phyloP scores from a whole-genome alignment of 1,140 invertebrate genomes.

The Zaprionus tsacasi region DNA sequence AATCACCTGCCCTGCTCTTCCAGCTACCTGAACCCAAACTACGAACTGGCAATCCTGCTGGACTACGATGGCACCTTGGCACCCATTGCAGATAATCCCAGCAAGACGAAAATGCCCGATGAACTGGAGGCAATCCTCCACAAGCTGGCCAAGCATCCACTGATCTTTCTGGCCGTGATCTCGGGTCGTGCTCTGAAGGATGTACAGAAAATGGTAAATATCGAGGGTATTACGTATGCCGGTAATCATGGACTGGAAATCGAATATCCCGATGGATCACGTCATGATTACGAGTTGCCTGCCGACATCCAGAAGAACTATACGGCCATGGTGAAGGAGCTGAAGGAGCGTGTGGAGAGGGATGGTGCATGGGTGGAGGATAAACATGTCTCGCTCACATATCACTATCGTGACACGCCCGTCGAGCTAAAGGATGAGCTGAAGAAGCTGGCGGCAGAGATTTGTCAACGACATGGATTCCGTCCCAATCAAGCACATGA shows the following conservation, averaged over 20 bases:
- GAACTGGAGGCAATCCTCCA: conserved; percentile 93
- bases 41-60: conserved; percentile 91
- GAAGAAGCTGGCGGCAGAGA: conserved; percentile 87
- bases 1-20: conserved; percentile 7
- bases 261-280: conserved; percentile 93
- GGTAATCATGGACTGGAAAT: conserved; percentile 95
- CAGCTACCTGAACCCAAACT: conserved; percentile 92
- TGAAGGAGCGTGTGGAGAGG: conserved; percentile 92
- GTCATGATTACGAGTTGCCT: conserved; percentile 94
- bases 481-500: conserved; percentile 91
- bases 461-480: conserved; percentile 91
- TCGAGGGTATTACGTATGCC: conserved; percentile 94
- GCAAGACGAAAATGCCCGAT: conserved; percentile 91
- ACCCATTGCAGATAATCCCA: conserved; percentile 93
- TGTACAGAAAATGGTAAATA: conserved; percentile 93
- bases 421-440: conserved; percentile 87
- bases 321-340: conserved; percentile 89
- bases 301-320: conserved; percentile 92
- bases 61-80: conserved; percentile 96
- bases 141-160: conserved; percentile 91
- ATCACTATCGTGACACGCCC: conserved; percentile 93
- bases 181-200: conserved; percentile 93
- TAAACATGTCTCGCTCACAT: conserved; percentile 94
- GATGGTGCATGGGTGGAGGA: conserved; percentile 96
- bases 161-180: conserved; percentile 94